Conservation (phyloP, 92 coral and sea anemone species). For the Zoanthus gigantus region DNA sequence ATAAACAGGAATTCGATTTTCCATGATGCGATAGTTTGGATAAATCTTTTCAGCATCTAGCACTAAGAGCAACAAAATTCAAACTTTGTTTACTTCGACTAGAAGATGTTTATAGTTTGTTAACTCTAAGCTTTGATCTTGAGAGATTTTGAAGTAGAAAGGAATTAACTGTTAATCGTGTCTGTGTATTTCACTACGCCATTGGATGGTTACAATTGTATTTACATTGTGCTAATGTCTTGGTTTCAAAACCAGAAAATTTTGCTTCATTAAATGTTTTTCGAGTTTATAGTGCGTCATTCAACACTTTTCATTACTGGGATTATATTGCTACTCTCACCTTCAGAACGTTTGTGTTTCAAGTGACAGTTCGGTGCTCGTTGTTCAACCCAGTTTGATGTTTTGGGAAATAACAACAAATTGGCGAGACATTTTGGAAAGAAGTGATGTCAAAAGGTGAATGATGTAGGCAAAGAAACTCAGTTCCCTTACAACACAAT, state of each 20-base stretch:
- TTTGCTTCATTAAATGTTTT: not conserved
- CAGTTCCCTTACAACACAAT: too few species aligned
- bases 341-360: not conserved
- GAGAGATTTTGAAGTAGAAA: not conserved
- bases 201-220: not conserved
- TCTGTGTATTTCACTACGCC: not conserved
- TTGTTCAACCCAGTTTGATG: not conserved
- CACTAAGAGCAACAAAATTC: too few species aligned
- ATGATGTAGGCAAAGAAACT: too few species aligned
- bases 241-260: not conserved
- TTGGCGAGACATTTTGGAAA: not conserved
- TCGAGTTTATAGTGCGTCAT: not conserved
- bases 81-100: too few species aligned
- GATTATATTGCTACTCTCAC: not conserved
- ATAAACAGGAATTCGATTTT: not conserved
- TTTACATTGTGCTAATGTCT: not conserved
- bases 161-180: not conserved
- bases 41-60: too few species aligned
- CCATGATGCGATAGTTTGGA: not conserved
- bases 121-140: too few species aligned
- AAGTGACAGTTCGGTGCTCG: not conserved
- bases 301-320: not conserved
- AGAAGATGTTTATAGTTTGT: too few species aligned
- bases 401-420: not conserved
- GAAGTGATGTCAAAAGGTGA: not conserved